Conservation (phyloP, 2,113 vertebrate species). For the Nyctereutes procyonoides region DNA sequence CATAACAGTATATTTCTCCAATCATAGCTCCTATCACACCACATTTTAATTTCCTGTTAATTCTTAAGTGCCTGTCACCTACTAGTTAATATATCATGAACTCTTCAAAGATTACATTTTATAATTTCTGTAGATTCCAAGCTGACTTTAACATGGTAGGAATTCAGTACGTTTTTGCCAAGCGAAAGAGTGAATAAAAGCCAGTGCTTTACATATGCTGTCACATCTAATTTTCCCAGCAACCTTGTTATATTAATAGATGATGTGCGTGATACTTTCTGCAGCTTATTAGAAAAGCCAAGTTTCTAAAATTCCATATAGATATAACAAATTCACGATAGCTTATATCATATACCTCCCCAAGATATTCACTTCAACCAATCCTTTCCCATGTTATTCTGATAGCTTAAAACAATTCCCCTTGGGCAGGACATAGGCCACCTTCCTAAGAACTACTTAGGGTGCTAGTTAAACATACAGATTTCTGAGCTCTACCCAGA, state of each 20-base stretch:
- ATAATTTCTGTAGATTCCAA: neutral
- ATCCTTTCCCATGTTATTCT: neutral
- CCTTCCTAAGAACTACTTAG: neutral
- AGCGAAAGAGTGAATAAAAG: slow-evolving; percentile 34
- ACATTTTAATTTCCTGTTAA: neutral
- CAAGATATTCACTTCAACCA: neutral
- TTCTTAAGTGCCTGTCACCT: neutral
- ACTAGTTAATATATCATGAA: neutral
- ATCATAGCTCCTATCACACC: neutral
- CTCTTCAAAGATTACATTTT: neutral
- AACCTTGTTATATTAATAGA: neutral
- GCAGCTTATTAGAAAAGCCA: neutral
- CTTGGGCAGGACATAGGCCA: neutral
- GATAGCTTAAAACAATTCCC: neutral
- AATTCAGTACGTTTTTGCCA: neutral
- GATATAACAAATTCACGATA: neutral
- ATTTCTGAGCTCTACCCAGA: neutral
- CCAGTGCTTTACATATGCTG: neutral
- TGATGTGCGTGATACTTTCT: neutral
- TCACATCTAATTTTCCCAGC: neutral
- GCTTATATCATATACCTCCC: neutral
- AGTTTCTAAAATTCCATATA: neutral
- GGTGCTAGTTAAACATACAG: neutral
- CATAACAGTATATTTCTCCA: neutral
- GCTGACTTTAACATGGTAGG: neutral